phyloP scores from a whole-genome alignment of 2,797 vertebrate genomes.

The Sebastes nivosus region DNA sequence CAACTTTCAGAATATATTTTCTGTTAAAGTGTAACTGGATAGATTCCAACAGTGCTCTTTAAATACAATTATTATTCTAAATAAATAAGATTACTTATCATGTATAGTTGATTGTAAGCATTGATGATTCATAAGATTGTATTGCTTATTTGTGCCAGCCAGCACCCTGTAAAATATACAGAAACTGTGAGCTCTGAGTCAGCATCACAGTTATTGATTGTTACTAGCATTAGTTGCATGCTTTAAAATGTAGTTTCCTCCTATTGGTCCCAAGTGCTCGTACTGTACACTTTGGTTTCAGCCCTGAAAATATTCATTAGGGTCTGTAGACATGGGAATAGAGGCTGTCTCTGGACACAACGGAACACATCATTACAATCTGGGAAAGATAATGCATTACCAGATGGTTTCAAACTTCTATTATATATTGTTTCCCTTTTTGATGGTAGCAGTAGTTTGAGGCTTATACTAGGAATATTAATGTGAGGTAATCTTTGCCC shows the following conservation, averaged over 20 bases:
- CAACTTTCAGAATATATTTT: background rate
- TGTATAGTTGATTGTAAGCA: background rate
- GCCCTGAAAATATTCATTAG: background rate
- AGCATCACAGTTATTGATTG: slow-evolving; percentile 6
- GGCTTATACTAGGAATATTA: background rate
- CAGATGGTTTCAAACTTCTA: background rate
- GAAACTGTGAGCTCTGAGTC: background rate
- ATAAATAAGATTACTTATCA: background rate
- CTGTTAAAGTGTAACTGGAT: background rate
- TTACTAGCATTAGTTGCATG: slow-evolving; percentile 18
- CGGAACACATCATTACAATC: background rate
- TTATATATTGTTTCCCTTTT: background rate
- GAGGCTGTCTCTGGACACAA: background rate
- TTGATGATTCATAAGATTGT: background rate
- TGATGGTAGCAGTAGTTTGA: background rate
- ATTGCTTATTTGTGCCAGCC: slow-evolving; percentile 27
- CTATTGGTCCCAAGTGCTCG: background rate
- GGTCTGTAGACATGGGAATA: background rate
- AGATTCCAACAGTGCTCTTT: background rate
- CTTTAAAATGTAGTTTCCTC: background rate
- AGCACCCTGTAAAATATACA: background rate
- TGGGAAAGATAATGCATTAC: background rate
- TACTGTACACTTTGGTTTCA: slow-evolving; percentile 10
- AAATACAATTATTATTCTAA: background rate
- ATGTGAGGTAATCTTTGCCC: background rate